These are phyloP conservation scores for Malurus elegans DNA, from an alignment of 2,113 vertebrate species.

Conservation along the genomic window DNA sequence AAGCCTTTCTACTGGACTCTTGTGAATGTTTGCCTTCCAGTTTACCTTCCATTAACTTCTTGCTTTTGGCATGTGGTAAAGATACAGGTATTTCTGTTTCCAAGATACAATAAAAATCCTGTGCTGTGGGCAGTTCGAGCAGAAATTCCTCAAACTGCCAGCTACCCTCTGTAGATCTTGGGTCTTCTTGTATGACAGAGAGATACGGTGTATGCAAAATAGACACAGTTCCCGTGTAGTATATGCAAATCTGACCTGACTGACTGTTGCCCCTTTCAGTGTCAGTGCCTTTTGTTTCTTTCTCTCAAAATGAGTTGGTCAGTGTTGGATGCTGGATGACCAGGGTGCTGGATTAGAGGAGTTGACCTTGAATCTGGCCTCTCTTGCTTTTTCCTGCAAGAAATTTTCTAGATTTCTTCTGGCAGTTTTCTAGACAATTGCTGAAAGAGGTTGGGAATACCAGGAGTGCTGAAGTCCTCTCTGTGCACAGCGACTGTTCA, in stretches of 20 bases:
- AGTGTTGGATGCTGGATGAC: not conserved
- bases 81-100: not conserved
- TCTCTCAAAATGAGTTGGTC: not conserved
- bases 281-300: not conserved
- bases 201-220: not conserved
- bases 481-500: not conserved
- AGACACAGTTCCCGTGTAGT: not conserved
- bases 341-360: not conserved
- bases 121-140: not conserved
- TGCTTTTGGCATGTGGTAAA: not conserved
- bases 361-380: not conserved
- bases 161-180: not conserved
- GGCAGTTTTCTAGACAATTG: not conserved
- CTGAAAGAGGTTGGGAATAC: not conserved
- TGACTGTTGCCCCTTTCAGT: not conserved
- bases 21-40: not conserved
- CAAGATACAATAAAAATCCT: not conserved
- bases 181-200: not conserved
- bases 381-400: not conserved
- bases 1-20: not conserved
- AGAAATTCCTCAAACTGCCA: not conserved
- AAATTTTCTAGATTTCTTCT: no score
- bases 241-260: not conserved
- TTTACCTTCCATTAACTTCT: not conserved
- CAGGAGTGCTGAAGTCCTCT: not conserved